These are phyloP conservation scores for Glaucopsyche alexis DNA, from an alignment of 2,888 invertebrate genomes.

Conservation along the genomic window DNA sequence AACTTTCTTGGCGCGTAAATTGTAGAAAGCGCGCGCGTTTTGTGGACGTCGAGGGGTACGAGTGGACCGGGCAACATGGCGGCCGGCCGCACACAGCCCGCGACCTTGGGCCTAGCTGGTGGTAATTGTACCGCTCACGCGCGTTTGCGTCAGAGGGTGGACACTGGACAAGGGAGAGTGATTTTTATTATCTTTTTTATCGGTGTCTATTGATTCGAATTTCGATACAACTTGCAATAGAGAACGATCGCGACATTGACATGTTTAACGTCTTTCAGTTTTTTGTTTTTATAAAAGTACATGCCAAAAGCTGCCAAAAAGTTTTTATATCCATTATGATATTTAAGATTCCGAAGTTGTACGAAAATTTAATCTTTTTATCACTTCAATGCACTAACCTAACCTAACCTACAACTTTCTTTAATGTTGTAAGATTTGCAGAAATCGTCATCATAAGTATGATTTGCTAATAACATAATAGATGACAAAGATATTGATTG, in stretches of 20 bases:
- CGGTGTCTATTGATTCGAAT: conserved; percentile 20
- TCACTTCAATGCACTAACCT: neutral
- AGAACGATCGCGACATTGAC: conserved; percentile 5
- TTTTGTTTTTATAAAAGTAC: neutral
- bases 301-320: neutral
- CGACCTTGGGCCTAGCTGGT: conserved; percentile 59
- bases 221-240: neutral
- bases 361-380: neutral
- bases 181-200: conserved; percentile 26
- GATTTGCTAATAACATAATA: neutral
- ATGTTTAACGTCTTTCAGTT: neutral
- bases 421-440: neutral
- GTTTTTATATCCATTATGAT: neutral
- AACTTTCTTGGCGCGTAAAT: conserved; percentile 72
- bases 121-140: conserved; percentile 48
- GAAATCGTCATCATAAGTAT: too few species aligned
- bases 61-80: conserved; percentile 69
- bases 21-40: conserved; percentile 69
- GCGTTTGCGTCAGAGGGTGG: conserved; percentile 40
- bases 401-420: neutral
- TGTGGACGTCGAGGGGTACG: conserved; percentile 64
- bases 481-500: neutral
- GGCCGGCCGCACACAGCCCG: conserved; percentile 62
- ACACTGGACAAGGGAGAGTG: conserved; percentile 36
- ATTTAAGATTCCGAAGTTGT: neutral